phyloP scores from a whole-genome alignment of 2,113 vertebrate genomes.

The Paradoxurus hermaphroditus region DNA sequence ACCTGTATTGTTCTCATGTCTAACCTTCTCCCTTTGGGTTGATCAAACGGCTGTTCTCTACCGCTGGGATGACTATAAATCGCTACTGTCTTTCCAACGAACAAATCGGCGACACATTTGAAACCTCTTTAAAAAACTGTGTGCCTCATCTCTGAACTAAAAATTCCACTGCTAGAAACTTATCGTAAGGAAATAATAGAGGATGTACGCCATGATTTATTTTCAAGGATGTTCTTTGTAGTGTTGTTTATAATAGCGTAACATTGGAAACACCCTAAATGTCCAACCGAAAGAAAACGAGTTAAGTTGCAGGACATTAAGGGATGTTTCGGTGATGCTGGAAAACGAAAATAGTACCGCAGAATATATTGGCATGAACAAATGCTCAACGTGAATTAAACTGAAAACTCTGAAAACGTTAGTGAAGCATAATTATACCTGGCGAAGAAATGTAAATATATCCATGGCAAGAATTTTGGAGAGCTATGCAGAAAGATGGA shows the following conservation, averaged over 20 bases:
- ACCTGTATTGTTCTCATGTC: not conserved
- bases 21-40: not conserved
- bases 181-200: slow-evolving; percentile 4
- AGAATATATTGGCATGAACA: not conserved
- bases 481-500: not conserved
- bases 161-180: slow-evolving; percentile 27
- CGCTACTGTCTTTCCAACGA: not conserved
- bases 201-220: slow-evolving; percentile 35
- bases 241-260: slow-evolving; percentile 24
- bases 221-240: slow-evolving; percentile 43
- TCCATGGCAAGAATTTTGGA: not conserved
- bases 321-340: not conserved
- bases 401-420: not conserved
- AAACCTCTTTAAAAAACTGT: not conserved
- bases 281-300: not conserved
- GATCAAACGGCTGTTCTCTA: not conserved
- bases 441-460: not conserved
- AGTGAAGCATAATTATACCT: not conserved
- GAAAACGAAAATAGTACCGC: not conserved
- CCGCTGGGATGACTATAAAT: not conserved
- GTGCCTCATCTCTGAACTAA: not conserved
- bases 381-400: not conserved
- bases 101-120: not conserved
- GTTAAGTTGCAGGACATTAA: not conserved
- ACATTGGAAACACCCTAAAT: slow-evolving; percentile 55